Percentiles rank a stretch among this genome's conserved stretches.
phyloP scores from a whole-genome alignment of 2,797 vertebrate species.

The Epinephelus coioides region DNA sequence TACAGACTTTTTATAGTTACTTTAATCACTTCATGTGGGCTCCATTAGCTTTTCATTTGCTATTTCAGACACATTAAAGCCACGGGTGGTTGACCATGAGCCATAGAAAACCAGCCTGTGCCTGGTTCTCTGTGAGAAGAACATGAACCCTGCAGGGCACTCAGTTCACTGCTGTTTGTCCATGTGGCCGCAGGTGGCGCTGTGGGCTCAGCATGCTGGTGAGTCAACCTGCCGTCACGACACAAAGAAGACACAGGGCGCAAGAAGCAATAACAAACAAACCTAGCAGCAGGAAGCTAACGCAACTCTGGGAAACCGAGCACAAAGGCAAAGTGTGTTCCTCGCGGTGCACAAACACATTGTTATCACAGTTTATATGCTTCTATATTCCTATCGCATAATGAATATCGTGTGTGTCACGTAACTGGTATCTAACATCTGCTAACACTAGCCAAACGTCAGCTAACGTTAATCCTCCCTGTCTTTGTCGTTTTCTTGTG shows the following conservation, averaged over 20 bases:
- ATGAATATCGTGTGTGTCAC: conserved; percentile 25
- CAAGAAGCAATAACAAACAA: conserved; percentile 75
- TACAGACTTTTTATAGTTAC: neutral
- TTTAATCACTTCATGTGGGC: neutral
- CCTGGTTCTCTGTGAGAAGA: neutral
- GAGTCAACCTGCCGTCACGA: neutral
- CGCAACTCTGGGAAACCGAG: neutral
- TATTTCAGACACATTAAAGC: neutral
- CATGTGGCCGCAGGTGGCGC: conserved; percentile 47
- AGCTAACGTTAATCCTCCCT: conserved; percentile 65
- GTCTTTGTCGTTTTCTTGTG: conserved; percentile 28
- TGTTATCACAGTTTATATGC: neutral
- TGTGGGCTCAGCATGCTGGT: neutral
- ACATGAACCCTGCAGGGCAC: too few relatives aligned
- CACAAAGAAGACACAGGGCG: conserved; percentile 36
- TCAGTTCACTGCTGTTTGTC: neutral
- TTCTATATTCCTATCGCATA: neutral
- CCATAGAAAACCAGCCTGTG: neutral
- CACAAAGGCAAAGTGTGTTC: neutral
- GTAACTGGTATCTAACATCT: conserved; percentile 44
- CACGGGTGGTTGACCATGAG: neutral
- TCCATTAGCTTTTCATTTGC: neutral
- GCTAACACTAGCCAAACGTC: conserved; percentile 57
- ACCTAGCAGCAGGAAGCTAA: conserved; percentile 34
- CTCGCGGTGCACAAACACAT: neutral